Percentiles rank a stretch among this genome's conserved stretches.
phyloP scores from a whole-genome alignment of 2,113 vertebrate species.

The Python bivittatus region DNA sequence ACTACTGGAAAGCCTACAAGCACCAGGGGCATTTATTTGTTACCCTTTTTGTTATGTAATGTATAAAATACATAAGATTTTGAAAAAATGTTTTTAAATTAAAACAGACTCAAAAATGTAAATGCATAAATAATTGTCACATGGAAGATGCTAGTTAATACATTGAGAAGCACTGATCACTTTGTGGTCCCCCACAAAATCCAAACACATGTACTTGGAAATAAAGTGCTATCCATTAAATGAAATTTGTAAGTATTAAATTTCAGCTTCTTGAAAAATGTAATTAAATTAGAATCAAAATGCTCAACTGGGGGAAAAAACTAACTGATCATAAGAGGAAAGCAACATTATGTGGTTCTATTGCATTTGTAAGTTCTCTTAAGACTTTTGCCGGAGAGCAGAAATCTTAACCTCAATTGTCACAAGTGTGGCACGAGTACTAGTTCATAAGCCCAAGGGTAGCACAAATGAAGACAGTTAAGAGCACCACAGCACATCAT shows the following conservation, averaged over 20 bases:
- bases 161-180: too few species aligned
- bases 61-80: background rate
- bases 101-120: too few species aligned
- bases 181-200: background rate
- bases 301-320: background rate
- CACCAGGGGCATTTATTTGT: background rate
- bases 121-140: too few species aligned
- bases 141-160: too few species aligned
- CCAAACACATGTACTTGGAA: background rate
- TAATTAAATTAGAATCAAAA: background rate
- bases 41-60: background rate
- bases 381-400: too few species aligned
- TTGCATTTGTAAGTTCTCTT: too few species aligned
- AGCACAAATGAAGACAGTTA: background rate
- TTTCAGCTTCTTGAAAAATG: background rate
- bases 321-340: background rate
- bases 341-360: background rate
- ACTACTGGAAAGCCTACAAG: background rate
- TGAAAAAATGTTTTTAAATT: too few species aligned
- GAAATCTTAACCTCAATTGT: too few species aligned
- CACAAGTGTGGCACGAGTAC: too few species aligned
- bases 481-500: background rate
- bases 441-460: background rate
- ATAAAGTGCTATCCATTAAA: background rate
- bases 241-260: too few species aligned